Evolutionary conservation across 2,888 invertebrate species (phyloP).

Genomic region (Zonitis immaculata): DNA sequence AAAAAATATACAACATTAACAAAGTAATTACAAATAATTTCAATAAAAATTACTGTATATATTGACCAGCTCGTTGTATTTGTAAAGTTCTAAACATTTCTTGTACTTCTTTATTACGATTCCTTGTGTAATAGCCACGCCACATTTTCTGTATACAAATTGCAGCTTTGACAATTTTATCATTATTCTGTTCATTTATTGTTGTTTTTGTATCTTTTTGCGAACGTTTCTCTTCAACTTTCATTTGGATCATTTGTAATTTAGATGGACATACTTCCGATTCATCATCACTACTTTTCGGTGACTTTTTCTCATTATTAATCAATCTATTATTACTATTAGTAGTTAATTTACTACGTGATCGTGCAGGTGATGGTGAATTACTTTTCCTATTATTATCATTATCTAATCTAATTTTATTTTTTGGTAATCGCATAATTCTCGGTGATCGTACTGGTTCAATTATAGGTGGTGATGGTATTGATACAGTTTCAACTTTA

Average conservation of each 20-base stretch:
- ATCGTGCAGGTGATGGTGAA: slow-evolving; percentile 35
- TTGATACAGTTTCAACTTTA: slow-evolving; percentile 3
- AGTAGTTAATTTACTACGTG: slow-evolving; percentile 19
- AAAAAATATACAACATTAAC: slow-evolving; percentile 17
- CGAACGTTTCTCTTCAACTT: slow-evolving; percentile 51
- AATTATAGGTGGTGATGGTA: neutral
- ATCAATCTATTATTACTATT: slow-evolving; percentile 16
- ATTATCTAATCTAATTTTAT: slow-evolving; percentile 2
- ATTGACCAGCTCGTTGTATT: slow-evolving; percentile 72
- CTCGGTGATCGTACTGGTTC: slow-evolving; percentile 15
- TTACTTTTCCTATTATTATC: slow-evolving; percentile 25
- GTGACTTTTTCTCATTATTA: slow-evolving; percentile 33
- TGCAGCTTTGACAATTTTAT: slow-evolving; percentile 56
- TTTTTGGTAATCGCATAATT: slow-evolving; percentile 28
- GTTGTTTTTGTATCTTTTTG: slow-evolving; percentile 26
- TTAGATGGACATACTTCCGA: slow-evolving; percentile 65
- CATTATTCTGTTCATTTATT: slow-evolving; percentile 22
- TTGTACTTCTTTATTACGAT: slow-evolving; percentile 63
- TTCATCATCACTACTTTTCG: slow-evolving; percentile 55
- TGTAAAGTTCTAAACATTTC: slow-evolving; percentile 64
- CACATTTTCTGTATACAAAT: slow-evolving; percentile 81
- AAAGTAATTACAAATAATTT: slow-evolving; percentile 1
- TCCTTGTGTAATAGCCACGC: slow-evolving; percentile 77
- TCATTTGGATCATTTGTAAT: slow-evolving; percentile 60
- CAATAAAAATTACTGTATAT: slow-evolving; percentile 65